Conservation (phyloP, 2,797 vertebrate species). For the Rousettus madagascariensis region DNA sequence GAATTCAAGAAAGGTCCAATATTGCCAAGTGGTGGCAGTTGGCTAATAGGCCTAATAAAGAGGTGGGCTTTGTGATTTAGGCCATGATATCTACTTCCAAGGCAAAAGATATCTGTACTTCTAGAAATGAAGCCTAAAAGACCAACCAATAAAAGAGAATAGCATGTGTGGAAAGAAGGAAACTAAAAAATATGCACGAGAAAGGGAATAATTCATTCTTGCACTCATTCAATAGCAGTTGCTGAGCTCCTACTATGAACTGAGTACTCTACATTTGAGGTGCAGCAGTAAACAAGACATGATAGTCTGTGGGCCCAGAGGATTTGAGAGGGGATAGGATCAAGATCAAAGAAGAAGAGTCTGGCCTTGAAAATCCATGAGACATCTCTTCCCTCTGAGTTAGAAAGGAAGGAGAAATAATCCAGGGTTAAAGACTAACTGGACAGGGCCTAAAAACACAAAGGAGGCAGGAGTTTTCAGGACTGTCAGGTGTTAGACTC, state of each 20-base stretch:
- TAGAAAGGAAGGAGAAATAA: not conserved
- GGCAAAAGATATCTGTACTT: not conserved
- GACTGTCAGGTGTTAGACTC: not conserved
- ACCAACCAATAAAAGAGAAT: not conserved
- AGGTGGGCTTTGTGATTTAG: not conserved
- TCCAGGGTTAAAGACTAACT: not conserved
- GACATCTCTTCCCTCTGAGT: not conserved
- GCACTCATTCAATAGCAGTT: not conserved
- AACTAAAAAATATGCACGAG: not conserved
- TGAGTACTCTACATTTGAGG: not conserved
- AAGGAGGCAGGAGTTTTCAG: not conserved
- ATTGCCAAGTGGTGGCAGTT: not conserved
- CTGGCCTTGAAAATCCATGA: not conserved
- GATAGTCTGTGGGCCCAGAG: not conserved
- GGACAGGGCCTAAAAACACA: not conserved
- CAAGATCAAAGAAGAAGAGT: not conserved
- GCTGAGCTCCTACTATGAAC: not conserved
- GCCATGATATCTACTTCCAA: not conserved
- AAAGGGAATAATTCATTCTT: not conserved
- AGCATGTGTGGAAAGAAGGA: not conserved
- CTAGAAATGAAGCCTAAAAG: conserved; percentile 23
- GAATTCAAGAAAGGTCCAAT: conserved; percentile 1
- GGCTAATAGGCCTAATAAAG: not conserved
- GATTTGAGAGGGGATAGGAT: not conserved
- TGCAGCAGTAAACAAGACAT: not conserved